phyloP scores from a whole-genome alignment of 2,797 vertebrate genomes.

The Synanceia verrucosa region DNA sequence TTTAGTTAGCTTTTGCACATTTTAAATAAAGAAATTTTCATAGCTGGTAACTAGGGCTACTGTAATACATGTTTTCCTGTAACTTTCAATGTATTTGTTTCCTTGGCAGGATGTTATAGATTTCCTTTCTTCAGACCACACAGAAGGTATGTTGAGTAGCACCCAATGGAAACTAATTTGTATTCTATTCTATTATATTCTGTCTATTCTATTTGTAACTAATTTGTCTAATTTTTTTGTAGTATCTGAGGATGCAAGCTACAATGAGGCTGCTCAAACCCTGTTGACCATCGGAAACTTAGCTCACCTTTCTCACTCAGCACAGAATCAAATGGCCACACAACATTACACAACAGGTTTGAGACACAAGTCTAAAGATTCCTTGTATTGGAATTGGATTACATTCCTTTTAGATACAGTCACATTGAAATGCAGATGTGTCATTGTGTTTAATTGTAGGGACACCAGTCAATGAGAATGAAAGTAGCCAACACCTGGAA shows the following conservation, averaged over 20 bases:
- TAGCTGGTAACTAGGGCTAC: conserved; percentile 13
- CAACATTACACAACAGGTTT: conserved; percentile 44
- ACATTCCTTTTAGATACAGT: not conserved
- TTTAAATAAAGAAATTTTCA: not conserved
- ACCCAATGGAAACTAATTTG: not conserved
- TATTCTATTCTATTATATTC: too few species aligned
- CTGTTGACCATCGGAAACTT: conserved; percentile 90
- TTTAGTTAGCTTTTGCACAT: not conserved
- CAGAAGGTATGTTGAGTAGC: conserved; percentile 82
- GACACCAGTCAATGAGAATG: conserved; percentile 14
- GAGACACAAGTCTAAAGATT: not conserved
- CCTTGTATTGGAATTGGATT: not conserved
- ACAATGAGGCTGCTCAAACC: conserved; percentile 92
- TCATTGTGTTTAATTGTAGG: conserved; percentile 44
- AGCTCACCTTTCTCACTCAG: conserved; percentile 65
- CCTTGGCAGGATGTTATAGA: conserved; percentile 83
- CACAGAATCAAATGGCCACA: conserved; percentile 13
- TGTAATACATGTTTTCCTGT: not conserved
- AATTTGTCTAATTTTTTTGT: too few species aligned
- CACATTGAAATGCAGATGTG: not conserved
- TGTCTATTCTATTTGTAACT: too few species aligned
- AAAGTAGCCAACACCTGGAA: conserved; percentile 29
- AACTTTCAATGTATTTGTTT: conserved; percentile 31
- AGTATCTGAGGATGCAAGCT: conserved; percentile 83
- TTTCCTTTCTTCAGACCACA: conserved; percentile 77